Percentiles rank a stretch among this genome's conserved stretches.
phyloP scores from a whole-genome alignment of 1,140 invertebrate species.

The Musca vetustissima region DNA sequence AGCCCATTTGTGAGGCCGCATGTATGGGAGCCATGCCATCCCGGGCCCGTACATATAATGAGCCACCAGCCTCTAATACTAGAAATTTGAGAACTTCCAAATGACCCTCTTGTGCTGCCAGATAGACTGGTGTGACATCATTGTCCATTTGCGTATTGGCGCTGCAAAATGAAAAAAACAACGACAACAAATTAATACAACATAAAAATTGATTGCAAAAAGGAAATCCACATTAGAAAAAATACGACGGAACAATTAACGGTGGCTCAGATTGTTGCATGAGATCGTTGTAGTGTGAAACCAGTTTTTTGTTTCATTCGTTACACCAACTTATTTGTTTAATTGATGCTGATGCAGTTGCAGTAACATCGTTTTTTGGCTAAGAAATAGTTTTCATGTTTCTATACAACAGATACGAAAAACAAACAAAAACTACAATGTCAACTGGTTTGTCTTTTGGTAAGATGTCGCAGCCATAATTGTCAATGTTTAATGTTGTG shows the following conservation, averaged over 20 bases:
- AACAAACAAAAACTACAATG: background rate
- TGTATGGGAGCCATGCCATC: constrained; percentile 88
- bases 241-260: no score
- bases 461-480: background rate
- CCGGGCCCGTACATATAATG: constrained; percentile 72
- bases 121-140: constrained; percentile 85
- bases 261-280: no score
- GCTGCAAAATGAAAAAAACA: constrained; percentile 56
- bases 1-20: constrained; percentile 86
- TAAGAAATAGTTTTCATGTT: background rate
- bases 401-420: background rate
- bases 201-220: background rate
- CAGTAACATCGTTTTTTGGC: no score
- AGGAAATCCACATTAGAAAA: no score
- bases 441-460: constrained; percentile 7
- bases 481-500: background rate
- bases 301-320: no score
- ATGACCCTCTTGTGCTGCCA: constrained; percentile 85
- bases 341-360: no score
- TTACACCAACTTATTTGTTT: no score
- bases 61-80: constrained; percentile 76
- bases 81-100: constrained; percentile 81
- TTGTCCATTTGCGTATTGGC: constrained; percentile 88
- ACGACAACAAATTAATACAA: background rate
- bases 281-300: no score